Base-by-base conservation (phyloP, 2,888 invertebrate species). In the Melanargia galathea region DNA sequence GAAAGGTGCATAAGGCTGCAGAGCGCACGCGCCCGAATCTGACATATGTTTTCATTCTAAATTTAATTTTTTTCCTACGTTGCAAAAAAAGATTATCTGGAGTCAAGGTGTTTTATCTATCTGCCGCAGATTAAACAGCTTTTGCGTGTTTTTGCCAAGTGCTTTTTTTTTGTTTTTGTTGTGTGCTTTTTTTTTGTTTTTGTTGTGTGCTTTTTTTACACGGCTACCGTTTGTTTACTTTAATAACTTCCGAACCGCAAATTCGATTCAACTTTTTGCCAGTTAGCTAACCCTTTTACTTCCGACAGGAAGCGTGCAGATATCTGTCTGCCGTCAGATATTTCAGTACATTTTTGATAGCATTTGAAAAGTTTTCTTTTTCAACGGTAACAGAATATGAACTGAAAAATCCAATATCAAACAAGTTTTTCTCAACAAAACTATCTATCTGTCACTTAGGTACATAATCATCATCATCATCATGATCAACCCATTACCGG, bases 1-100 rank as follows among this genome's bases (percentile, higher is more conserved):
- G 45, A 84, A 88, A 89, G 89, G 89, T 89, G 89, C 81, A 79
- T 76, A 49, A 75, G 75, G 68, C 70, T 56, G 68, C 67, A 65
- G 54, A 61, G 77, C 81, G 84, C 87, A 84, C 84, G 86, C 85
- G 86, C 75, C 65, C 62, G 48, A 55, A 62, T 56, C 67, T 68
- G 75, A 77, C 84, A 84, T 81, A 80, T 86, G 84, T 77, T 80
- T 69, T 67, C 74, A 72, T 75, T 74, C 75, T 73, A 72, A 73
- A 79, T 76, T 61, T 55, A 62, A 66, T 40, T 56, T 66, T 64
- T 63, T 61, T 67, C n/a, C 58, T 76, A 76, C 76, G 75, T 78
- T 72, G 77, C 77, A 70, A 73, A 75, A 75, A 77, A 75, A 72
- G 71, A 78, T 73, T 74, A 75, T 75, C 72, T 70, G 67, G 62